Conservation (phyloP, 2,888 invertebrate genomes). For the Flexamia atlantica region DNA sequence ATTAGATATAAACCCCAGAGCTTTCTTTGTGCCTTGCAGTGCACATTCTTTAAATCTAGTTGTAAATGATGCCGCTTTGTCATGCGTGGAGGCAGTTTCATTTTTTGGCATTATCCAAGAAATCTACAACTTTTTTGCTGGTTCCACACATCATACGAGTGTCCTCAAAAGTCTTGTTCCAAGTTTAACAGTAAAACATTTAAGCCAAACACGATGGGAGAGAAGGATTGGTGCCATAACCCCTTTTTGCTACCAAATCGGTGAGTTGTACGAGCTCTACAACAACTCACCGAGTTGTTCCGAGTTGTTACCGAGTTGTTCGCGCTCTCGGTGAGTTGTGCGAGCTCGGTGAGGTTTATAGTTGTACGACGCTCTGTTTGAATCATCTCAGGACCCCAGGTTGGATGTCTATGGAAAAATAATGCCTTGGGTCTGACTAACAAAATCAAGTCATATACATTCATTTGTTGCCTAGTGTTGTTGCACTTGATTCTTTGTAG, state of each 20-base stretch:
- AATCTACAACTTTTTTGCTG: slow-evolving; percentile 35
- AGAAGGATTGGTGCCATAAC: slow-evolving; percentile 41
- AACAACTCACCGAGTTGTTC: too few relatives aligned
- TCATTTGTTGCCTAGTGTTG: slow-evolving; percentile 38
- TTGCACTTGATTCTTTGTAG: slow-evolving; percentile 25
- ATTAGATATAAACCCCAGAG: slow-evolving; percentile 35
- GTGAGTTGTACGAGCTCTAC: too few relatives aligned
- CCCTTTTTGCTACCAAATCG: slow-evolving; percentile 33
- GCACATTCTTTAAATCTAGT: slow-evolving; percentile 37
- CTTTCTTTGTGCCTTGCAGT: slow-evolving; percentile 22
- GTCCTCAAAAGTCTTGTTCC: slow-evolving; percentile 16
- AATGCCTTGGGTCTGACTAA: not conserved
- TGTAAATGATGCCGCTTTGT: slow-evolving; percentile 23
- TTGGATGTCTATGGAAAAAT: slow-evolving; percentile 37
- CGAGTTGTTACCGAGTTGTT: too few relatives aligned
- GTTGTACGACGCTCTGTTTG: slow-evolving; percentile 30
- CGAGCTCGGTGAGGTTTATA: too few relatives aligned
- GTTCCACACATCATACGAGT: slow-evolving; percentile 35
- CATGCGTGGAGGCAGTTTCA: not conserved
- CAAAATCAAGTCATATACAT: not conserved
- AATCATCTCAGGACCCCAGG: slow-evolving; percentile 5
- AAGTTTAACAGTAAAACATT: slow-evolving; percentile 32
- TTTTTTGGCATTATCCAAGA: slow-evolving; percentile 32
- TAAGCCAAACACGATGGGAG: slow-evolving; percentile 51
- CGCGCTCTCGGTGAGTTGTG: too few relatives aligned